Conservation (phyloP, 2,113 vertebrate species). For the Centropristis striata region DNA sequence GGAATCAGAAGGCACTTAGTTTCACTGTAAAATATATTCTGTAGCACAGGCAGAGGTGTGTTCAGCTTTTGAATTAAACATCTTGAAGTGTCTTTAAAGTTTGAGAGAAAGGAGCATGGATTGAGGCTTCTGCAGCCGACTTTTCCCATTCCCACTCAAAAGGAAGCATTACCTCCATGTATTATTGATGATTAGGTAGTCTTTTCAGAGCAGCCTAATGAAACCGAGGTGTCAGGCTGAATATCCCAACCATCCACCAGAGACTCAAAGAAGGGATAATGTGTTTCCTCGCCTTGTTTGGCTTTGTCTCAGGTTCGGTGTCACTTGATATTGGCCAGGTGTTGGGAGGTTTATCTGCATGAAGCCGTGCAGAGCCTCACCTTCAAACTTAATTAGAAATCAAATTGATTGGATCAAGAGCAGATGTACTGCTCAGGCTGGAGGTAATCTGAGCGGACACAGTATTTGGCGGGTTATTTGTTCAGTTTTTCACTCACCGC, state of each 20-base stretch:
- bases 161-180: constrained; percentile 28
- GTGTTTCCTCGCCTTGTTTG: background rate
- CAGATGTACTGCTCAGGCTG: constrained; percentile 49
- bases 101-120: background rate
- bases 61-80: constrained; percentile 37
- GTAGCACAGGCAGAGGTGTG: background rate
- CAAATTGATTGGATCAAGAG: constrained; percentile 61
- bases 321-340: constrained; percentile 45
- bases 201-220: constrained; percentile 20
- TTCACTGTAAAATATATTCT: constrained; percentile 20
- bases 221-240: constrained; percentile 26
- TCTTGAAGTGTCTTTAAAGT: constrained; percentile 20
- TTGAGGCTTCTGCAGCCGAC: background rate
- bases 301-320: constrained; percentile 36
- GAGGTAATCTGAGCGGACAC: constrained; percentile 49
- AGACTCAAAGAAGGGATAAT: constrained; percentile 5
- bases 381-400: constrained; percentile 70
- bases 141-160: constrained; percentile 24
- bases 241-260: background rate
- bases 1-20: constrained; percentile 25
- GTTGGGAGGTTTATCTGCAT: constrained; percentile 49
- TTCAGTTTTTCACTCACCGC: constrained; percentile 21
- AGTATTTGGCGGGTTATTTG: constrained; percentile 37
- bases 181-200: constrained; percentile 31
- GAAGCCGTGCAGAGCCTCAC: constrained; percentile 42